Evolutionary conservation across 23 tunicate species (phyloP).

Genomic region (Trididemnum miniatum): DNA sequence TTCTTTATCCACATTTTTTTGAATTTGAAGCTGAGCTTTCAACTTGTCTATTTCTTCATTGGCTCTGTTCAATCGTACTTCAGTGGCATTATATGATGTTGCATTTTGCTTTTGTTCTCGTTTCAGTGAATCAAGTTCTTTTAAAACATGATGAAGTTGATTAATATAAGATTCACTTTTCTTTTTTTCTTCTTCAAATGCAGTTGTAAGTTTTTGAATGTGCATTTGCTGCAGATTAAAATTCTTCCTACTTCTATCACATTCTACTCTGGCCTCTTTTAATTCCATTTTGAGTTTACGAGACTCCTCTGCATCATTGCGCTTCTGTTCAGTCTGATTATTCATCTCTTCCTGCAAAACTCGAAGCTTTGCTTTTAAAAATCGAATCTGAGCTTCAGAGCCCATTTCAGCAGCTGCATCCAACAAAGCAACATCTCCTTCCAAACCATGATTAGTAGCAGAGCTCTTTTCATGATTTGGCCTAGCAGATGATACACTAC

Average conservation of each 20-base stretch:
- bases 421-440: conserved; percentile 41
- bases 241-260: conserved; percentile 46
- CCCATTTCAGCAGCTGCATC: conserved; percentile 85
- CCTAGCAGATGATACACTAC: neutral
- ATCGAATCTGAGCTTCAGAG: conserved; percentile 81
- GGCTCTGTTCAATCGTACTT: conserved; percentile 82
- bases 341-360: conserved; percentile 80
- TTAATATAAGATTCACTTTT: conserved; percentile 39
- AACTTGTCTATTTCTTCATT: conserved; percentile 69
- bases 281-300: conserved; percentile 19
- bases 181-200: conserved; percentile 64
- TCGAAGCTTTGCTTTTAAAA: conserved; percentile 77
- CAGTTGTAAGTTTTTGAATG: conserved; percentile 63
- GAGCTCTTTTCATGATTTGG: neutral
- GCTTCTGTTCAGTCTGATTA: neutral
- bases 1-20: conserved; percentile 51
- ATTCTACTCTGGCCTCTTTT: conserved; percentile 61
- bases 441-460: neutral
- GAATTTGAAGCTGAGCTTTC: conserved; percentile 62
- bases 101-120: conserved; percentile 68
- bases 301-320: conserved; percentile 15
- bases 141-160: conserved; percentile 56
- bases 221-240: conserved; percentile 45
- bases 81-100: conserved; percentile 69
- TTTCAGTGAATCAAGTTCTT: conserved; percentile 69